Base-by-base conservation (phyloP, 2,797 vertebrate genomes). In the Danio albolineatus region DNA sequence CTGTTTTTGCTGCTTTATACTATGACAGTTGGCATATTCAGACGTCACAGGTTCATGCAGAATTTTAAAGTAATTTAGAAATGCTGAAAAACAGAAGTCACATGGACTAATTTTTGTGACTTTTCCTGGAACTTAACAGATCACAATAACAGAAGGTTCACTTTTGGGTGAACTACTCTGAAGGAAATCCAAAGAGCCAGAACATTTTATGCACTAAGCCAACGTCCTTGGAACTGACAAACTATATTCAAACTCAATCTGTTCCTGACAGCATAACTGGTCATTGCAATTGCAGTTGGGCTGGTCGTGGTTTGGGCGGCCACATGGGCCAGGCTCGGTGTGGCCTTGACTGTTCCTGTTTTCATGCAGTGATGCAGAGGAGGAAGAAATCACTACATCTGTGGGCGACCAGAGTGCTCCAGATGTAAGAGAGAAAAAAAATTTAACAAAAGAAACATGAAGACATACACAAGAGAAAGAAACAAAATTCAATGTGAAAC, bases 361-460 rank as follows among this genome's bases (percentile, higher is more conserved):
- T 38, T 54, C 46, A 60, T 56, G 62, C 57, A 67, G 70, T 44
- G 71, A 73, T 73, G 73, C 43, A 82, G 64, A 56, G 21, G 70
- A 57, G 10, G 38, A 36, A 71, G 77, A 77, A 78, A 59, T 57
- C 36, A 66, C 71, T 64, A 83, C 61, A 85, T 85, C 61, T 76
- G 66, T 67, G 71, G 66, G 60, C 5, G 38, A 73, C 54, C 61
- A 64, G 65, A 80, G 14, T 43, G 46, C 59, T 78, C 80, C 82
- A 86, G 77, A 83, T 85, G 84, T 84, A n/a, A n/a, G 79, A 48
- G 67, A 77, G 61, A 78, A 51, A 48, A 61, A 69, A 57, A 28
- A 28, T 39, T 1, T 17, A 64, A 7, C 1, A 21, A 54, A 21
- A 46, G 28, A 19, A 71, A 51, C 12, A 74, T 4, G 57, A 53